phyloP scores from a whole-genome alignment of 1,140 invertebrate genomes.

The Capitella teleta region DNA sequence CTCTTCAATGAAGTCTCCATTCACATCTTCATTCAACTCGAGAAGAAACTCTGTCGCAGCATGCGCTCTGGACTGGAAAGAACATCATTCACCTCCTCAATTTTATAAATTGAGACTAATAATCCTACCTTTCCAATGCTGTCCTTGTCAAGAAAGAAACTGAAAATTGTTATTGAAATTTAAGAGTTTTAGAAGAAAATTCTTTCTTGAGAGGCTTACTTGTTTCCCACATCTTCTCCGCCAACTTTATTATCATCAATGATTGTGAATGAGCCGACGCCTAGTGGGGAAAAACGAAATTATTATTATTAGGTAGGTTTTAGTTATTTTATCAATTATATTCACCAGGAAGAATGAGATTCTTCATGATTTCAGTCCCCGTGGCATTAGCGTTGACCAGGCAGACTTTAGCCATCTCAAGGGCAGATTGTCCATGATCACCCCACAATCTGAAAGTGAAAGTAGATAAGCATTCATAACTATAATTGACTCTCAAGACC shows the following conservation, averaged over 20 bases:
- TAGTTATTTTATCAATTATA: no score
- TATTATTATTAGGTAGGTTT: no score
- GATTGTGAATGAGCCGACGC: slow-evolving; percentile 88
- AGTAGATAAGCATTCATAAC: not conserved
- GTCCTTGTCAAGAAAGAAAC: slow-evolving; percentile 75
- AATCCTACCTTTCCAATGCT: slow-evolving; percentile 54
- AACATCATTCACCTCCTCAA: not conserved
- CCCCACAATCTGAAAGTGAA: slow-evolving; percentile 69
- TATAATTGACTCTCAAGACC: no score
- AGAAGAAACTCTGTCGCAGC: slow-evolving; percentile 67
- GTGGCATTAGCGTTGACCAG: slow-evolving; percentile 86
- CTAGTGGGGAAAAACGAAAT: no score
- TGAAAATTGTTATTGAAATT: slow-evolving; percentile 32
- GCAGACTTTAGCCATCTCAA: slow-evolving; percentile 83
- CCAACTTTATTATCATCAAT: slow-evolving; percentile 68
- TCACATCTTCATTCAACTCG: slow-evolving; percentile 86
- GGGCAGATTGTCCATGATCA: slow-evolving; percentile 81
- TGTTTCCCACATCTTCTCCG: slow-evolving; percentile 83
- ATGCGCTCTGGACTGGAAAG: slow-evolving; percentile 59
- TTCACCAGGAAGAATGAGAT: slow-evolving; percentile 75
- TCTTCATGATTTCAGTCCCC: slow-evolving; percentile 90
- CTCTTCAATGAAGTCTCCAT: slow-evolving; percentile 84
- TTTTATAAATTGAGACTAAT: not conserved
- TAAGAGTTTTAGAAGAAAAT: not conserved
- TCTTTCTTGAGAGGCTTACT: slow-evolving; percentile 50